Evolutionary conservation across 2,797 vertebrate species (phyloP), one percentile per base, ranked within the genome.

Genomic region (Apogon talboti): DNA sequence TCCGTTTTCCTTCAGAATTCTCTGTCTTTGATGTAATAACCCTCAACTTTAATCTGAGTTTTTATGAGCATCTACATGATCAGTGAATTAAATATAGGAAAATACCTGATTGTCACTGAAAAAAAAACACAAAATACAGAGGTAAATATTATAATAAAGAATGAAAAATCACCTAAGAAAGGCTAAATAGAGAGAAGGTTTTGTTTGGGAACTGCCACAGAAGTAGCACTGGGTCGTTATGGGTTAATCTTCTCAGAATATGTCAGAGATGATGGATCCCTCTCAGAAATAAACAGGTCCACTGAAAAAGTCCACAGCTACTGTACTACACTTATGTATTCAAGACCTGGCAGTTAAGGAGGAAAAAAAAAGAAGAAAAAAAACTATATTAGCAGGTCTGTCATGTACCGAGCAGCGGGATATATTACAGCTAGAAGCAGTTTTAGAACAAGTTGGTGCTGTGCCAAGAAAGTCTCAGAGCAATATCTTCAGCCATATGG

Each of bases 401-500:
- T 71, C 76, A 50, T 77, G 81, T 68, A 49, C 30, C 11, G 9
- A 71, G 81, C 70, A 62, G 64, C 70, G 71, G 78, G 83, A 85
- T 78, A 71, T 72, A 81, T 87, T 82, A 83, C 74, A 87, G 81
- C 76, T 50, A 53, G 78, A 63, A 72, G 69, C 72, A 28, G 41
- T 75, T 87, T 86, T 79, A 66, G 82, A 88, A 84, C 66, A 76
- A 74, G 76, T 71, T 79, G 76, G 73, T 62, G 14, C 41, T 11
- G 19, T 67, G 81, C 82, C 81, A 81, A 59, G 74, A 82, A 87
- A 63, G 83, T 88, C 87, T 84, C 79, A 81, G 43, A 82, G 79
- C 79, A 89, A 85, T 84, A 82, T 85, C 82, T 75, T 56, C 71
- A 61, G 76, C 71, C 62, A 56, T 69, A 82, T 76, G 80, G 81